Evolutionary conservation across 1,140 invertebrate genomes (phyloP), one percentile per base, ranked within the genome.

Genomic region (Myzus persicae): DNA sequence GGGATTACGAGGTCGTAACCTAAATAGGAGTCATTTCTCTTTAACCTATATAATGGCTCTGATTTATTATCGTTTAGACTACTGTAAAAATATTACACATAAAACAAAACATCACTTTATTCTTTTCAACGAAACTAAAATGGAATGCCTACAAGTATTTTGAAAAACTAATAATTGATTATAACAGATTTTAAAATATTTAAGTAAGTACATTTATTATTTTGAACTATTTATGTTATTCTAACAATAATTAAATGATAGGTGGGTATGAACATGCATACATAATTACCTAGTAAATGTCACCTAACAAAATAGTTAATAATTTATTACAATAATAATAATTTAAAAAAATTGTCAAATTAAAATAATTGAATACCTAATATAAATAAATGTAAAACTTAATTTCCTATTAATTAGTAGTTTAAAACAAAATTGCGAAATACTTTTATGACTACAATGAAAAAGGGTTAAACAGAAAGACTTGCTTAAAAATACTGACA

Each of bases 1-100:
- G 36, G 46, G 42, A 89, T 89, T 51, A 48, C 48, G 46, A 89
- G 87, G 87, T 89, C 46, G 11, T 89, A 54, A 89, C 87, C 87
- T 89, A 54, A 89, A 89, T 89, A 89, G 87, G 87, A 89, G 87
- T 89, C 87, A 89, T 89, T 89, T 89, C 11, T 89, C 87, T 89
- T 89, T 89, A 89, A 89, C 87, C 87, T 89, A 89, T 89, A 38
- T 40, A 89, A 51, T 51, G 26, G 36, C 38, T 38, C 48, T 89
- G 46, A 51, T 38, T 54, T 51, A 89, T 38, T 48, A 54, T 38
- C 46, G 9, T 26, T 89, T 26, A 40, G n/a, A 40, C 22, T 54
- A 89, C 24, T 54, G 46, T 89, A 89, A 89, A 26, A 54, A 38
- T 89, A 3, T 89, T 44, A 31, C 20, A 46, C 31, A 88, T 88